These are phyloP conservation scores for Falcaria lacertinaria DNA, from an alignment of 2,888 invertebrate species.

Conservation along the genomic window DNA sequence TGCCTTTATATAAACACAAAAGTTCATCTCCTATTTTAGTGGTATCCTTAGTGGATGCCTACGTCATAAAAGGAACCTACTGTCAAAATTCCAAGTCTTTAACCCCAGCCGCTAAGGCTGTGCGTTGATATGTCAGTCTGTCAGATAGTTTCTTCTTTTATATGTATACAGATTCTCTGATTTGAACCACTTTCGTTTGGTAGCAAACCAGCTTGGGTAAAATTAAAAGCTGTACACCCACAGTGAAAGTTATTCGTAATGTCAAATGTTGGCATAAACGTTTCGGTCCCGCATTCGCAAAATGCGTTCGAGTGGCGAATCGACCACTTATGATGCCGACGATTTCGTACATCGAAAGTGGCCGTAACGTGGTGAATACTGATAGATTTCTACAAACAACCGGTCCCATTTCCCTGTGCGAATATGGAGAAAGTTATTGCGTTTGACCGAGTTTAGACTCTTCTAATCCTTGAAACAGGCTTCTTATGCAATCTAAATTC, in stretches of 20 bases:
- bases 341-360: slow-evolving; percentile 44
- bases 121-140: too few relatives aligned
- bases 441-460: background rate
- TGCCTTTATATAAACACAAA: too few relatives aligned
- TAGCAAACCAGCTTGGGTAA: background rate
- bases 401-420: slow-evolving; percentile 28
- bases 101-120: too few relatives aligned
- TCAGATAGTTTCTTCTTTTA: too few relatives aligned
- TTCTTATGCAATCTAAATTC: slow-evolving; percentile 2
- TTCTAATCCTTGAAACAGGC: slow-evolving; percentile 1
- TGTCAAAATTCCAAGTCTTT: too few relatives aligned
- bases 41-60: too few relatives aligned
- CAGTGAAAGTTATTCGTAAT: background rate
- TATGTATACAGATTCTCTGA: too few relatives aligned
- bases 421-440: slow-evolving; percentile 28
- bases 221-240: background rate
- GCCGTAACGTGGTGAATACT: slow-evolving; percentile 34
- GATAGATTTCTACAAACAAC: slow-evolving; percentile 28
- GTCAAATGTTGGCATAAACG: background rate
- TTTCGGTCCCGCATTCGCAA: background rate
- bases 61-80: too few relatives aligned
- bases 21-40: too few relatives aligned
- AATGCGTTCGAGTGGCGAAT: slow-evolving; percentile 14
- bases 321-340: slow-evolving; percentile 26
- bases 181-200: too few relatives aligned